Percentiles rank a stretch among this genome's conserved stretches.
phyloP scores from a whole-genome alignment of 2,888 invertebrate genomes.

The Agrochola lota region DNA sequence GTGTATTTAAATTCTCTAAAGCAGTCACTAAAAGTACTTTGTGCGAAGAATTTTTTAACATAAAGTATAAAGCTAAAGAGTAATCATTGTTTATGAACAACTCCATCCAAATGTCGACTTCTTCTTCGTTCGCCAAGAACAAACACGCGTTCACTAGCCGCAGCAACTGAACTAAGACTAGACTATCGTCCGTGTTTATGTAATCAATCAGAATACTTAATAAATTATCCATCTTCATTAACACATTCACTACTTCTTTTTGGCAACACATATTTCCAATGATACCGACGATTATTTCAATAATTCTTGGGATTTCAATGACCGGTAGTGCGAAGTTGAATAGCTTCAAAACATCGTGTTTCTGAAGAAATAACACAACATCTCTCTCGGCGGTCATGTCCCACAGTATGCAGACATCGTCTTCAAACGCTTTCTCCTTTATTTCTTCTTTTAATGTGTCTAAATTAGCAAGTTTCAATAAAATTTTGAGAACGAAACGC shows the following conservation, averaged over 20 bases:
- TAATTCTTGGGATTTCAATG: conserved; percentile 91
- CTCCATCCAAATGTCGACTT: conserved; percentile 86
- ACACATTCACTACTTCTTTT: conserved; percentile 89
- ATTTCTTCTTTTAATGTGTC: conserved; percentile 88
- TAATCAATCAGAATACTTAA: conserved; percentile 90
- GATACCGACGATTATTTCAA: conserved; percentile 96
- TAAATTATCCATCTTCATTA: conserved; percentile 90
- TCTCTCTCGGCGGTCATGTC: conserved; percentile 96
- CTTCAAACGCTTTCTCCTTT: conserved; percentile 92
- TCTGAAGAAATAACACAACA: conserved; percentile 92
- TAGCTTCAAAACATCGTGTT: conserved; percentile 92
- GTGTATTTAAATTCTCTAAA: conserved; percentile 91
- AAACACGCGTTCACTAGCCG: conserved; percentile 92
- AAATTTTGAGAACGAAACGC: conserved; percentile 92
- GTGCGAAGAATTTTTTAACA: conserved; percentile 94
- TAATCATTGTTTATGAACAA: conserved; percentile 87
- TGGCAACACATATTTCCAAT: conserved; percentile 95
- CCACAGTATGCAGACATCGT: conserved; percentile 95
- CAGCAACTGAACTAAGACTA: conserved; percentile 93
- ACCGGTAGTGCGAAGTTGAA: conserved; percentile 90
- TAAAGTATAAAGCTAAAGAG: conserved; percentile 92
- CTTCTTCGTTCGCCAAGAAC: conserved; percentile 81
- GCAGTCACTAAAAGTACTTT: conserved; percentile 90
- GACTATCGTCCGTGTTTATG: conserved; percentile 92
- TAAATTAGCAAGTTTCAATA: conserved; percentile 91